Evolutionary conservation across 2,797 vertebrate genomes (phyloP), one percentile per base, ranked within the genome.

Genomic region (Jordanella pulchra): DNA sequence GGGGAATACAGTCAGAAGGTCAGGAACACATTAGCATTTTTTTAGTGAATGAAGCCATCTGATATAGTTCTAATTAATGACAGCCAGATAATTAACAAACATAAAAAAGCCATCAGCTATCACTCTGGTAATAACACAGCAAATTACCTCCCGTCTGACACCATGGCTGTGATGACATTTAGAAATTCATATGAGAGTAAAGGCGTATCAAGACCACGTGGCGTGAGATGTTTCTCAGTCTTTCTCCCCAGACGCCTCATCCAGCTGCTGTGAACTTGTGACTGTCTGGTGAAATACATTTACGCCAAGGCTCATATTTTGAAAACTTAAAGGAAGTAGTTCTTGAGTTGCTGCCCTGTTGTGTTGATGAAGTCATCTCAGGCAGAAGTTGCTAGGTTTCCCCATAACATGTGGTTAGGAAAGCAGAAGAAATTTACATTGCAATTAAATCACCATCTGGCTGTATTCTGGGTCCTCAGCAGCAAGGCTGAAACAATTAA

Each of bases 61-160:
- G 77, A 75, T 79, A 73, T 82, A 80, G 87, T 86, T 87, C 78
- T 90, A 86, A 90, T 90, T 89, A 90, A 89, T 81, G 78, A 84
- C 83, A 85, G 85, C 75, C 67, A 84, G 81, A 83, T 86, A 84
- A 90, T 91, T 88, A 89, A 85, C 79, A 79, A 71, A 75, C 68
- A 44, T 47, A 84, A 85, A 86, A 76, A 85, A 85, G 80, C 69
- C 79, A 80, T 86, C 88, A 88, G 79, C 77, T 75, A 84, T 88
- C 73, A 82, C 54, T 86, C 44, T 68, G 75, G 77, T 86, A 82
- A 85, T 88, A 85, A 86, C 44, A 18, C 72, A 79, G 77, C 68
- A 87, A 88, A 89, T 86, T 73, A 87, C 71, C 83, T 73, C 53
- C 53, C 1, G 23, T 76, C 76, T 75, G 47, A 17, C 60, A 13